Evolutionary conservation across 2,113 vertebrate species (phyloP).

Genomic region (Cercocebus atys): DNA sequence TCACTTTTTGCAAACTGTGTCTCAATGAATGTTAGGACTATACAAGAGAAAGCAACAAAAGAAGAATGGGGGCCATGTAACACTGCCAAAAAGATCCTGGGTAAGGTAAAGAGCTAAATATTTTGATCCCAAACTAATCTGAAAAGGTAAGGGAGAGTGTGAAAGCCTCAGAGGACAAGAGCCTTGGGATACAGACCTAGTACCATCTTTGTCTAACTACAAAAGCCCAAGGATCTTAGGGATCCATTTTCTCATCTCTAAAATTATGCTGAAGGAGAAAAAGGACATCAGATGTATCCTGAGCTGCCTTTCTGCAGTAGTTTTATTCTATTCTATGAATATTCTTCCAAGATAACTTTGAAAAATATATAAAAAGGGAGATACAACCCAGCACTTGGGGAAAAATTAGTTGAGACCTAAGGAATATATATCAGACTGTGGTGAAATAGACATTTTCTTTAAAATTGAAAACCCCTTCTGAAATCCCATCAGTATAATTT

Average conservation of each 20-base stretch:
- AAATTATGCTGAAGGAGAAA: background rate
- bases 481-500: slow-evolving; percentile 37
- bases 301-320: slow-evolving; percentile 11
- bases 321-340: slow-evolving; percentile 41
- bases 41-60: slow-evolving; percentile 5
- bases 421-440: background rate
- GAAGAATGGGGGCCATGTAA: background rate
- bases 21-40: background rate
- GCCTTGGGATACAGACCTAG: background rate
- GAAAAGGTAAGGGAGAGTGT: background rate
- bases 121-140: background rate
- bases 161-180: background rate
- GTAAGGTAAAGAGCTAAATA: background rate
- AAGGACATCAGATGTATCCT: background rate
- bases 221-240: background rate
- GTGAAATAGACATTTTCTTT: slow-evolving; percentile 7
- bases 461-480: slow-evolving; percentile 29
- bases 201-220: background rate
- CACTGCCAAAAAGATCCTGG: background rate
- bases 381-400: background rate
- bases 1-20: background rate
- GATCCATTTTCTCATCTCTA: background rate
- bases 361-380: background rate
- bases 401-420: background rate
- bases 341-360: slow-evolving; percentile 42